Evolutionary conservation across 2,888 invertebrate species (phyloP), one percentile per base, ranked within the genome.

Genomic region (Acleris holmiana): DNA sequence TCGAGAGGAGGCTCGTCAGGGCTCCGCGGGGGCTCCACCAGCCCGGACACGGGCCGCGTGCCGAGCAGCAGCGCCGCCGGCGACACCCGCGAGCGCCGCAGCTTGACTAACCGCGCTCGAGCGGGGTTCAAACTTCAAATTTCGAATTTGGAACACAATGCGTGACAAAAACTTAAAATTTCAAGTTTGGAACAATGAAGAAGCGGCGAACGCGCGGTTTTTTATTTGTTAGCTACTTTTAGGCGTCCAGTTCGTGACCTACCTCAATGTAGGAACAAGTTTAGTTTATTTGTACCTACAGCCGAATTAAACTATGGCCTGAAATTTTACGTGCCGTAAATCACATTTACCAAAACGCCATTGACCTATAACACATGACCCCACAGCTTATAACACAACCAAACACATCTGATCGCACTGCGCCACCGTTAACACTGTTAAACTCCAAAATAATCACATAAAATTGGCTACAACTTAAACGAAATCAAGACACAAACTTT

Each of bases 1-100:
- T 93, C 93, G 73, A 90, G 76, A 23, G 90, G 89, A 61, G 87
- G 90, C 70, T 93, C 93, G 66, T 93, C 93, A 44, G 93, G 92
- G 65, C 89, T 90, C 59, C 93, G 77, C 49, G 84, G 87, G 8
- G 89, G 91, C 72, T 92, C 93, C 72, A 92, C 84, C 73, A 93
- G 84, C 60, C 93, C 93, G 35, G 92, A 93, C 68, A 93, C 89
- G 49, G 93, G 89, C 73, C 94, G 88, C 65, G 94, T 93, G 73
- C 94, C 94, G 76, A 93, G 93, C 85, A 94, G 92, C 91, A 94
- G 69, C 51, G 93, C 91, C 81, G 91, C 93, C 82, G 93, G 89
- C 68, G 92, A 86, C 69, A 89, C 89, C 79, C 87, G 83, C 75
- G 91, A 88, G 60, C 93, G 90, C 81, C 91, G 89, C 93, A 89